A percentile compares a stretch with the other conserved stretches of the same genome.
These are phyloP conservation scores for Metridium senile DNA, from an alignment of 92 coral and sea anemone species.

Conservation along the genomic window DNA sequence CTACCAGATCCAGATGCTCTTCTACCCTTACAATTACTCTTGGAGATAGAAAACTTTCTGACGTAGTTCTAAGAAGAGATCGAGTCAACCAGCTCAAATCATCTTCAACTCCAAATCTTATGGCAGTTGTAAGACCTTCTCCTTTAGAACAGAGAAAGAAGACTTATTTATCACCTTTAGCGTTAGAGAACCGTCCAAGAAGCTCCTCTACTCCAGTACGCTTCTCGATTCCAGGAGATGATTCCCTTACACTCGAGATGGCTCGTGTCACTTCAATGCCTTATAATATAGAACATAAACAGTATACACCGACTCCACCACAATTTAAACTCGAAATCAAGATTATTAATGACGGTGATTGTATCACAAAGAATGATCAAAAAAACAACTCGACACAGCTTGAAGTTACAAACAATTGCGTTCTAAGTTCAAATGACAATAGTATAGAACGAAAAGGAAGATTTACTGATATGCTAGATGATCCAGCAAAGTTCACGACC, in stretches of 20 bases:
- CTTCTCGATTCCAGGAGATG: constrained; percentile 13
- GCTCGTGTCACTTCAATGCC: constrained; percentile 24
- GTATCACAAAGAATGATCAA: background rate
- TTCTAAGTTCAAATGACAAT: background rate
- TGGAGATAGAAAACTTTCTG: constrained; percentile 54
- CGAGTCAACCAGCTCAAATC: constrained; percentile 13
- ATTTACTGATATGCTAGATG: background rate
- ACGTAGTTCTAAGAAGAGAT: constrained; percentile 7
- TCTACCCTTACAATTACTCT: constrained; percentile 53
- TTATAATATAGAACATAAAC: background rate
- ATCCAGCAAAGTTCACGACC: background rate
- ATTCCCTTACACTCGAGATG: background rate
- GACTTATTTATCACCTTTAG: constrained; percentile 25
- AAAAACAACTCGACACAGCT: background rate
- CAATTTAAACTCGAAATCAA: constrained; percentile 16
- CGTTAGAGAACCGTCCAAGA: constrained; percentile 32
- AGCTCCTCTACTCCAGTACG: constrained; percentile 39
- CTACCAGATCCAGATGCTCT: constrained; percentile 62
- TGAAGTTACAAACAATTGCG: background rate
- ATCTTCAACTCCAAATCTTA: constrained; percentile 25
- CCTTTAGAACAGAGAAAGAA: background rate
- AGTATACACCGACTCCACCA: background rate
- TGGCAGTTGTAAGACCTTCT: constrained; percentile 19
- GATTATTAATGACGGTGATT: constrained; percentile 10
- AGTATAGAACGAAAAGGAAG: background rate